Evolutionary conservation across 53 echinoderm and acorn worm genomes (phyloP), one percentile per base, ranked within the genome.

Genomic region (Apostichopus leukothele): DNA sequence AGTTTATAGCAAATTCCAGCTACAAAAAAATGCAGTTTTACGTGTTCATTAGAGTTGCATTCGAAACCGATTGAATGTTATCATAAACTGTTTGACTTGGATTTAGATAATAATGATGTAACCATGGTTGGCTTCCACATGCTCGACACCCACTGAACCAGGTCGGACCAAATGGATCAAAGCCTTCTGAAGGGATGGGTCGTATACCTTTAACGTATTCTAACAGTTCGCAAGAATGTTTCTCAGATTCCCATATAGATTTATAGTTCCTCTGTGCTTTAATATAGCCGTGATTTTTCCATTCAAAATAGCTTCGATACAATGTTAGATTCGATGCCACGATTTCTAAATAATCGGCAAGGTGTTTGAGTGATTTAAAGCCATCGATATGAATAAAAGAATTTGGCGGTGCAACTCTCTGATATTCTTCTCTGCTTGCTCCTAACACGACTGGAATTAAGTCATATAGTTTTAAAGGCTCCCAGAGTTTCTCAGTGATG

Each of bases 401-500:
- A 23, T 86, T 86, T 18, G 86, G 86, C 16, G 86, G 86, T 12
- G 86, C 86, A 16, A 86, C 51, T 25, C 73, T 86, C 52, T 67
- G 60, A 27, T 86, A 86, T 8, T 86, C 86, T 23, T 66, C 86
- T 51, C 27, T 86, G 11, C 23, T 67, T 4, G 86, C 67, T 11
- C 86, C 86, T 59, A 67, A 18, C 6, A 86, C 86, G 39, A 86
- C 86, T 12, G 86, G 86, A 13, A 86, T 71, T 26, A 67, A 16
- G 51, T 86, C 51, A 39, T 66, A 71, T 5, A 13, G 22, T 10
- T 22, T 19, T 25, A 71, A 66, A 8, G 67, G 25, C 14, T 63
- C 67, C 86, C 86, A 86, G 18, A 86, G 52, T 22, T 86, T 86
- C 20, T 86, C 86, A 7, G 86, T 86, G 27, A 86, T 86, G 86